Evolutionary conservation across 2,113 vertebrate species (phyloP).

Genomic region (Micronycteris hirsuta): DNA sequence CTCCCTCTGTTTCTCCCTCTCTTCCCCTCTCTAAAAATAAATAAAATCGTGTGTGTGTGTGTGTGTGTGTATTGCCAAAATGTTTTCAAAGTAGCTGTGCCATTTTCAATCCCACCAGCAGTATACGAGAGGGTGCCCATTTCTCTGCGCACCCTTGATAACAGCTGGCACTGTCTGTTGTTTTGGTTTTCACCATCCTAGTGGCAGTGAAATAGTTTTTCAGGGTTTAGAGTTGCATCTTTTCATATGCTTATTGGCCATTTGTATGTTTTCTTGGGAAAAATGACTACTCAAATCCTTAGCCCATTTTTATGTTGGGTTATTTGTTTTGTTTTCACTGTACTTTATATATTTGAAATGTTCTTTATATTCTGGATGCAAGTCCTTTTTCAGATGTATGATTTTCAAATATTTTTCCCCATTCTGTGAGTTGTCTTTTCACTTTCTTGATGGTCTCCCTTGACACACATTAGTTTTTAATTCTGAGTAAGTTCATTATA

Average conservation of each 20-base stretch:
- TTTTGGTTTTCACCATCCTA: background rate
- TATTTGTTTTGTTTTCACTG: background rate
- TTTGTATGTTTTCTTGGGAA: background rate
- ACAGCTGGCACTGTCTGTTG: background rate
- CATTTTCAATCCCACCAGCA: background rate
- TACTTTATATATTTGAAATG: background rate
- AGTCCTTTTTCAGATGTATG: background rate
- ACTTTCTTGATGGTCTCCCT: background rate
- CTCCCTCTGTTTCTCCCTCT: too few relatives aligned
- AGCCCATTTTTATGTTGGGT: background rate
- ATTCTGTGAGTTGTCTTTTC: background rate
- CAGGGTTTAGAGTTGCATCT: background rate
- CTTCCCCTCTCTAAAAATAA: too few relatives aligned
- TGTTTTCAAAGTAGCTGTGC: background rate
- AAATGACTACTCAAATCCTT: background rate
- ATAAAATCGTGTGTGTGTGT: too few relatives aligned
- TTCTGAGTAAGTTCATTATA: background rate
- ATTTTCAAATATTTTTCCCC: background rate
- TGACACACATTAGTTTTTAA: background rate
- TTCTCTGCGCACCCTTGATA: background rate
- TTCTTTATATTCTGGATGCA: background rate
- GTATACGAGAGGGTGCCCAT: background rate
- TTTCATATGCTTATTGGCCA: background rate
- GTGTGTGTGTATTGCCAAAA: too few relatives aligned
- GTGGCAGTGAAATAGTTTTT: background rate